Percentiles rank a stretch among this genome's conserved stretches.
Conservation (phyloP, 1,140 invertebrate species). For the Halictus rubicundus region DNA sequence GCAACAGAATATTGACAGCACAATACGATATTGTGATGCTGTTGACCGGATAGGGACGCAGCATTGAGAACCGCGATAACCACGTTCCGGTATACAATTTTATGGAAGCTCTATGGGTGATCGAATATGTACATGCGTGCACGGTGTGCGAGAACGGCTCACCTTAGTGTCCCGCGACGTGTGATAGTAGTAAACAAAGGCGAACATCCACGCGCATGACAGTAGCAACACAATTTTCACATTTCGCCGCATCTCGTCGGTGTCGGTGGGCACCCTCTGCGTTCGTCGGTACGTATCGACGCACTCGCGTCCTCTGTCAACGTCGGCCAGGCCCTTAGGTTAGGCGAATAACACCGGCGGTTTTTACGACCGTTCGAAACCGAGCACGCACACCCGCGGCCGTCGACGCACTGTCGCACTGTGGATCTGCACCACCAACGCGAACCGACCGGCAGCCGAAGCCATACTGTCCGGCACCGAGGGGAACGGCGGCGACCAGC, state of each 20-base stretch:
- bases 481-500: slow-evolving; percentile 9
- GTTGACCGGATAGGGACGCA: too few species aligned
- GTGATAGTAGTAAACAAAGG: slow-evolving; percentile 82
- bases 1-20: too few species aligned
- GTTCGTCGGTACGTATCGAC: not conserved
- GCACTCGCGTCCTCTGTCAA: not conserved
- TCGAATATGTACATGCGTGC: too few species aligned
- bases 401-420: slow-evolving; percentile 45
- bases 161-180: slow-evolving; percentile 78
- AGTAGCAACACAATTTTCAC: slow-evolving; percentile 81
- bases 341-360: not conserved
- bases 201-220: slow-evolving; percentile 82
- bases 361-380: slow-evolving; percentile 33
- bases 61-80: too few species aligned
- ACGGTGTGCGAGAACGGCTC: not conserved
- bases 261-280: slow-evolving; percentile 25
- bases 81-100: too few species aligned
- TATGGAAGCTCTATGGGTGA: too few species aligned
- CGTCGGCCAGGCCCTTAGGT: slow-evolving; percentile 3
- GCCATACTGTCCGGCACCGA: slow-evolving; percentile 69
- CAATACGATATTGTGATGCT: too few species aligned
- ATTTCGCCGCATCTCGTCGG: slow-evolving; percentile 80
- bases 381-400: slow-evolving; percentile 56
- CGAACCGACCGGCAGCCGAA: slow-evolving; percentile 72
- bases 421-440: slow-evolving; percentile 42